These are phyloP conservation scores for Hirtodrosophila confusa DNA, from an alignment of 2,888 invertebrate genomes.

Conservation along the genomic window DNA sequence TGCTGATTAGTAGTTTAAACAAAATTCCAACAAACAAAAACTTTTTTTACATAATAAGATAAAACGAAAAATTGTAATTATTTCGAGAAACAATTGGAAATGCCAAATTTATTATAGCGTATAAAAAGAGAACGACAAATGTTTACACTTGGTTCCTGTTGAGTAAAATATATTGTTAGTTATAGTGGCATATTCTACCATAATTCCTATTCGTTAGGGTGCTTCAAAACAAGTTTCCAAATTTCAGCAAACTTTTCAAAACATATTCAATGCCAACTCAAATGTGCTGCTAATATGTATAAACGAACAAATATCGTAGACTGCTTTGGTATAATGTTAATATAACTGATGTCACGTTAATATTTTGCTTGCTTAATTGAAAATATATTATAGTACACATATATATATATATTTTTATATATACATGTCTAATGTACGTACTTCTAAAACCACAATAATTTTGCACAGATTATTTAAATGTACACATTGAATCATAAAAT, in stretches of 20 bases:
- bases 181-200: constrained; percentile 45
- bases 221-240: constrained; percentile 3
- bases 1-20: constrained; percentile 54
- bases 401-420: constrained; percentile 37
- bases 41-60: constrained; percentile 39
- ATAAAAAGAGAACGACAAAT: constrained; percentile 38
- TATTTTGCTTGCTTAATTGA: constrained; percentile 47
- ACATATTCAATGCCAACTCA: constrained; percentile 21
- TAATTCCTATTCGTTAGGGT: constrained; percentile 4
- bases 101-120: constrained; percentile 56
- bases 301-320: constrained; percentile 46
- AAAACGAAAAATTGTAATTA: constrained; percentile 13
- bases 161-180: constrained; percentile 47
- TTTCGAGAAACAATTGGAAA: constrained; percentile 50
- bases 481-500: not conserved
- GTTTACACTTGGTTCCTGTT: constrained; percentile 73
- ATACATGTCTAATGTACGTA: constrained; percentile 46
- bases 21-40: constrained; percentile 49
- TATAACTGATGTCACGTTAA: constrained; percentile 26
- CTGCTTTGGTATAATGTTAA: constrained; percentile 48
- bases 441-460: constrained; percentile 47
- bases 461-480: constrained; percentile 36
- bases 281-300: too few species aligned
- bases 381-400: constrained; percentile 35
- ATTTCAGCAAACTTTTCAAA: not conserved